Conservation (phyloP, 1,140 invertebrate genomes). For the Trichoplusia ni region DNA sequence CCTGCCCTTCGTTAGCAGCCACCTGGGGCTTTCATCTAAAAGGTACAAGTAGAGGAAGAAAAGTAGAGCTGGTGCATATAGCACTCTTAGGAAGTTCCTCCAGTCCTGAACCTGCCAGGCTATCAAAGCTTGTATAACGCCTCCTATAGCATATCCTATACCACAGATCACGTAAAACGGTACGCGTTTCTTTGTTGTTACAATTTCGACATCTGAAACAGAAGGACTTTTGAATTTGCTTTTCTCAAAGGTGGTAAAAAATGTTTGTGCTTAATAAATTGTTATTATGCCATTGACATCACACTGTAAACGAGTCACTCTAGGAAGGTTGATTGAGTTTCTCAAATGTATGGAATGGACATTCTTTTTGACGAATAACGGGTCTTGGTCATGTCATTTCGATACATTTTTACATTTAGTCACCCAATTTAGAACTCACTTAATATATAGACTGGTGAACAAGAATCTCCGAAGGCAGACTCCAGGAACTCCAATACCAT, state of each 20-base stretch:
- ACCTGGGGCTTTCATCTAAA: slow-evolving; percentile 78
- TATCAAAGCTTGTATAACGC: slow-evolving; percentile 38
- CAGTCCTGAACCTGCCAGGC: slow-evolving; percentile 60
- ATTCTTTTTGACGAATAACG: too few relatives aligned
- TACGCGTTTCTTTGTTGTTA: slow-evolving; percentile 52
- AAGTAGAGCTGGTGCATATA: slow-evolving; percentile 60
- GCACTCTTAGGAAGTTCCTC: slow-evolving; percentile 57
- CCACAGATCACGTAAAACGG: slow-evolving; percentile 46
- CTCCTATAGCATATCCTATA: slow-evolving; percentile 51
- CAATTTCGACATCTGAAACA: slow-evolving; percentile 63
- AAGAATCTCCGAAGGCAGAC: slow-evolving; percentile 58
- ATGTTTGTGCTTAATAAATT: too few relatives aligned
- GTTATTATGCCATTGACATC: too few relatives aligned
- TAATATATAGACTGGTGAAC: slow-evolving; percentile 59
- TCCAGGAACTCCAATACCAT: slow-evolving; percentile 61
- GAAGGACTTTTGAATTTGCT: background rate
- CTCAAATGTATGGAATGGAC: too few relatives aligned
- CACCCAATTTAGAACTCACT: slow-evolving; percentile 46
- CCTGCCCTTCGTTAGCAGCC: slow-evolving; percentile 85
- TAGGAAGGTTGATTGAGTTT: too few relatives aligned
- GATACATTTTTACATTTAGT: too few relatives aligned
- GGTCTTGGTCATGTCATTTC: too few relatives aligned
- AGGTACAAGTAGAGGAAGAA: slow-evolving; percentile 55
- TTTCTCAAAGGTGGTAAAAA: background rate
- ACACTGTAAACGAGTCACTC: too few relatives aligned